These are phyloP conservation scores for Lasioglossum figueresi DNA, from an alignment of 2,888 invertebrate species.

Conservation along the genomic window DNA sequence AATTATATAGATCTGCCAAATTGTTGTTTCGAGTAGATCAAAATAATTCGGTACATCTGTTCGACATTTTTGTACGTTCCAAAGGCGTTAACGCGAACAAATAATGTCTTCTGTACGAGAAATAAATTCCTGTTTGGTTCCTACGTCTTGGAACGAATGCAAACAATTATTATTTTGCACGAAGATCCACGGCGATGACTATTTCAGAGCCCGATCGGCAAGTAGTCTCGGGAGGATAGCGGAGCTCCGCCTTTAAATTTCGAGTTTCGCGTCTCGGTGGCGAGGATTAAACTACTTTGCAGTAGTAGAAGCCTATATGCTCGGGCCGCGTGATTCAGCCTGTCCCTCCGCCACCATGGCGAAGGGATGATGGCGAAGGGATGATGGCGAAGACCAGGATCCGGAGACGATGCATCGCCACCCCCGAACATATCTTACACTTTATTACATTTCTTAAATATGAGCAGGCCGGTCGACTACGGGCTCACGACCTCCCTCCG, in stretches of 20 bases:
- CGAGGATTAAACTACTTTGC: constrained; percentile 74
- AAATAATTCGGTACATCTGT: not conserved
- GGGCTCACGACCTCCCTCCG: constrained; percentile 35
- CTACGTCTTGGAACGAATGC: too few species aligned
- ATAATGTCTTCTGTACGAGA: too few species aligned
- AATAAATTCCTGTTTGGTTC: too few species aligned
- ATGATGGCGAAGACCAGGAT: not conserved
- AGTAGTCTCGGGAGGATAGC: not conserved
- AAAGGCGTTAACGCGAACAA: too few species aligned
- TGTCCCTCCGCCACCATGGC: not conserved
- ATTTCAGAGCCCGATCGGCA: constrained; percentile 62
- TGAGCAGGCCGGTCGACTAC: constrained; percentile 64
- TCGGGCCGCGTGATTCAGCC: constrained; percentile 54
- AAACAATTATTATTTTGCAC: not conserved
- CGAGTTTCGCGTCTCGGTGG: constrained; percentile 62
- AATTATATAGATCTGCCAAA: not conserved
- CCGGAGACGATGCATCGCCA: constrained; percentile 67
- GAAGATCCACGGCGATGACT: constrained; percentile 61
- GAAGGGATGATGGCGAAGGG: not conserved
- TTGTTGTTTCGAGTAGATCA: not conserved
- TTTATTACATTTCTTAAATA: constrained; percentile 80
- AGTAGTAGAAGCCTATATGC: constrained; percentile 55
- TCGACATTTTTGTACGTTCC: not conserved
- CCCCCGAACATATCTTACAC: constrained; percentile 74
- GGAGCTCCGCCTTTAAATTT: constrained; percentile 67